Conservation (phyloP, 2,113 vertebrate genomes). For the Cynoglossus semilaevis region DNA sequence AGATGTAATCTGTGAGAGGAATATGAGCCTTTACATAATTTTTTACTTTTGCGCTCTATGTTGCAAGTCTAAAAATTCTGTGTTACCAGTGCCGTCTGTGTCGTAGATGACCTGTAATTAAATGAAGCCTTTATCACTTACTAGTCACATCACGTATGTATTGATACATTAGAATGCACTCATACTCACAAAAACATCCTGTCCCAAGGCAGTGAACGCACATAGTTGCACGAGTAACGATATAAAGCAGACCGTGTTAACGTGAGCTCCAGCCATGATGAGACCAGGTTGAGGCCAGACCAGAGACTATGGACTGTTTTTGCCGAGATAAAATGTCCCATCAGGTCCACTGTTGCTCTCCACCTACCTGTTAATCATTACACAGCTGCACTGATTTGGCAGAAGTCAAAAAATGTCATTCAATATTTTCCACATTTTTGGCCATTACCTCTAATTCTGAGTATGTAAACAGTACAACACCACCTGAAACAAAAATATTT, state of each 20-base stretch:
- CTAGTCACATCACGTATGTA: background rate
- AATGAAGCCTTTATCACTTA: background rate
- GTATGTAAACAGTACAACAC: background rate
- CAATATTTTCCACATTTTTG: background rate
- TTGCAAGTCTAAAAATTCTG: background rate
- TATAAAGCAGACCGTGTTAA: conserved; percentile 8
- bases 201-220: conserved; percentile 12
- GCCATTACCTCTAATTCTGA: background rate
- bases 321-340: conserved; percentile 6
- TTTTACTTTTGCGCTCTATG: too few relatives aligned
- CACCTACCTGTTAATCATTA: conserved; percentile 41
- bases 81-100: background rate
- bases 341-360: background rate
- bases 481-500: background rate
- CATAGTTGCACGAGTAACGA: conserved; percentile 39
- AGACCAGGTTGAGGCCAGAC: too few relatives aligned
- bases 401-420: background rate
- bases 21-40: background rate
- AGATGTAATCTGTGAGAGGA: conserved; percentile 17
- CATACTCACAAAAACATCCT: conserved; percentile 41
- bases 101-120: conserved; percentile 10
- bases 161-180: background rate
- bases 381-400: conserved; percentile 16
- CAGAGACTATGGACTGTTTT: background rate
- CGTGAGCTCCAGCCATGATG: conserved; percentile 11